These are phyloP conservation scores for Paratrypauchen microcephalus DNA, from an alignment of 2,797 vertebrate species.

Conservation along the genomic window DNA sequence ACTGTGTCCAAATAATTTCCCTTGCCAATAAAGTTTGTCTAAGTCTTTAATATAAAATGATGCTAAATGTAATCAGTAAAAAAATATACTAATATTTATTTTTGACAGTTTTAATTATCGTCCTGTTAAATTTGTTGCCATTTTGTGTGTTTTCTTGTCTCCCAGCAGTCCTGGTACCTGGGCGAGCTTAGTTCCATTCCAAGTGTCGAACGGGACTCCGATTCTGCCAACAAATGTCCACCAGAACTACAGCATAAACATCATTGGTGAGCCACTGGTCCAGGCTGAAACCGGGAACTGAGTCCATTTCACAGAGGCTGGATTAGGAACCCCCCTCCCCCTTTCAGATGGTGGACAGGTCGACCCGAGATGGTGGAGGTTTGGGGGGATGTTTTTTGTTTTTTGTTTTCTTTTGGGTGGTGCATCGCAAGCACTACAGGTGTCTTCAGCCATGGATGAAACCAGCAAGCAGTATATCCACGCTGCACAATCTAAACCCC, in stretches of 20 bases:
- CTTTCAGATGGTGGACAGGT: conserved; percentile 39
- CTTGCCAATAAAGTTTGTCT: too few relatives aligned
- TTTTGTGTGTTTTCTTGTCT: conserved; percentile 42
- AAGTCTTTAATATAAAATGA: neutral
- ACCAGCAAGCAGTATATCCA: conserved; percentile 88
- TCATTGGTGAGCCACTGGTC: conserved; percentile 99
- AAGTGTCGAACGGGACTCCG: conserved; percentile 99
- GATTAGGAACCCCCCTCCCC: conserved; percentile 25
- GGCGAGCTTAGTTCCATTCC: conserved; percentile 99
- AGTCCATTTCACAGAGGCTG: conserved; percentile 61
- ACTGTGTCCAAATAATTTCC: too few relatives aligned
- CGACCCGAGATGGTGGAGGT: conserved; percentile 26
- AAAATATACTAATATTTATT: neutral
- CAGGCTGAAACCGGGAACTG: conserved; percentile 98
- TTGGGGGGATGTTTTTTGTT: conserved; percentile 9
- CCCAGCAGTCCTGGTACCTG: conserved; percentile 98
- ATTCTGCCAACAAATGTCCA: conserved; percentile 99
- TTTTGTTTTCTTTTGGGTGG: conserved; percentile 3
- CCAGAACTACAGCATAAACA: conserved; percentile 99
- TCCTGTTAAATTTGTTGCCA: neutral
- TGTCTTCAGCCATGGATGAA: conserved; percentile 75
- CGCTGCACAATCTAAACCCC: conserved; percentile 60
- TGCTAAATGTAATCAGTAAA: too few relatives aligned
- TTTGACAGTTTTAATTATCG: neutral
- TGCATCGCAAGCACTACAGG: conserved; percentile 57